A percentile compares a stretch with the other conserved stretches of the same genome.
Conservation (phyloP, 2,888 invertebrate genomes). For the Mylabris sibirica region DNA sequence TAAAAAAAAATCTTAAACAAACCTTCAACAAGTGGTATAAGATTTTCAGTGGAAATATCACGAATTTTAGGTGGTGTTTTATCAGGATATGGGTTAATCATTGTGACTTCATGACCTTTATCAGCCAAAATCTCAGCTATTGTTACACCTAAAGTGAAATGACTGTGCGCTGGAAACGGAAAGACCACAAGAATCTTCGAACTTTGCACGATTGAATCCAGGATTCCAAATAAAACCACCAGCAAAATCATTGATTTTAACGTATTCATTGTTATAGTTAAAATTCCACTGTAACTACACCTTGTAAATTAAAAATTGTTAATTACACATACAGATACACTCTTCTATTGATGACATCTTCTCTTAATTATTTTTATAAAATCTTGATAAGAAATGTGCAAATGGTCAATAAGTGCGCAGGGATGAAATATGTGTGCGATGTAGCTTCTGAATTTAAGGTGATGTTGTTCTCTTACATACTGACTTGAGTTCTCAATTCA, state of each 20-base stretch:
- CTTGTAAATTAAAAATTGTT: no score
- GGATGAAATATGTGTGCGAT: no score
- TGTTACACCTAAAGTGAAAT: slow-evolving; percentile 42
- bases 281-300: no score
- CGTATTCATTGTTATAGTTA: background rate
- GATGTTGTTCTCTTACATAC: no score
- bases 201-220: slow-evolving; percentile 15
- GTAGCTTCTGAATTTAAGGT: no score
- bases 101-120: slow-evolving; percentile 61
- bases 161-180: slow-evolving; percentile 24
- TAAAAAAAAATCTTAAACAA: slow-evolving; percentile 10
- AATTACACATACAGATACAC: no score
- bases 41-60: slow-evolving; percentile 30
- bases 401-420: no score
- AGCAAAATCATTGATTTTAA: background rate
- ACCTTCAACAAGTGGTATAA: slow-evolving; percentile 22
- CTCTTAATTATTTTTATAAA: no score
- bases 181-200: slow-evolving; percentile 26
- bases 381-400: no score
- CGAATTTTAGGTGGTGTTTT: slow-evolving; percentile 58
- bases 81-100: slow-evolving; percentile 50
- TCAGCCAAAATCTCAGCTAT: slow-evolving; percentile 49
- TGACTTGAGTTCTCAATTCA: no score
- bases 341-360: no score
- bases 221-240: background rate